Evolutionary conservation across 1,140 invertebrate species (phyloP).

Genomic region (Hesperophylax magnus): DNA sequence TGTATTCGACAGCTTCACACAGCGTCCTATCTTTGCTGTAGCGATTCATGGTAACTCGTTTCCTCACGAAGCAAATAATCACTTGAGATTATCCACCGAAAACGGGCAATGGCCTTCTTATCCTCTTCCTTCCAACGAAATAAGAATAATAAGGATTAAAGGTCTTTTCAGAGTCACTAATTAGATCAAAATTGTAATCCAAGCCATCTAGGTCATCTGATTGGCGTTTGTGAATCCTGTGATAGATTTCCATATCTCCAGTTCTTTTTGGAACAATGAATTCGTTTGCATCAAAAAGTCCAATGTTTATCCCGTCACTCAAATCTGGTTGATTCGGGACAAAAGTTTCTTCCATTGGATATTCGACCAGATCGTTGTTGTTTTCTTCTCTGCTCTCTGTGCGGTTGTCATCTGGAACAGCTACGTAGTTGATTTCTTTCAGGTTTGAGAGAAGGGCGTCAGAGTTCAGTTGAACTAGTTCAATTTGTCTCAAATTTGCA

Average conservation of each 20-base stretch:
- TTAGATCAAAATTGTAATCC: slow-evolving; percentile 7
- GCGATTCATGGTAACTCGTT: too few relatives aligned
- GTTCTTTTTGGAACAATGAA: neutral
- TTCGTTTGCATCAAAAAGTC: slow-evolving; percentile 30
- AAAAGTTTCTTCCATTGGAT: too few relatives aligned
- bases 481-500: neutral
- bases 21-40: too few relatives aligned
- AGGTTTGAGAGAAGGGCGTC: neutral
- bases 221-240: slow-evolving; percentile 29
- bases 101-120: slow-evolving; percentile 19
- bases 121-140: slow-evolving; percentile 33
- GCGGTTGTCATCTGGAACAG: neutral
- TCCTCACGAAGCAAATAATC: too few relatives aligned
- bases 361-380: too few relatives aligned
- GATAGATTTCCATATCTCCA: neutral
- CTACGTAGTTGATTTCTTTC: neutral
- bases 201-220: neutral
- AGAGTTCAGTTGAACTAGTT: neutral
- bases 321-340: too few relatives aligned
- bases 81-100: slow-evolving; percentile 23
- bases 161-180: slow-evolving; percentile 12
- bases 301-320: neutral
- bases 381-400: too few relatives aligned
- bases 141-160: slow-evolving; percentile 5
- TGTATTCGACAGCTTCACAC: too few relatives aligned